Base-by-base conservation (phyloP, 2,888 invertebrate species). In the Cremastobaeus sp. region DNA sequence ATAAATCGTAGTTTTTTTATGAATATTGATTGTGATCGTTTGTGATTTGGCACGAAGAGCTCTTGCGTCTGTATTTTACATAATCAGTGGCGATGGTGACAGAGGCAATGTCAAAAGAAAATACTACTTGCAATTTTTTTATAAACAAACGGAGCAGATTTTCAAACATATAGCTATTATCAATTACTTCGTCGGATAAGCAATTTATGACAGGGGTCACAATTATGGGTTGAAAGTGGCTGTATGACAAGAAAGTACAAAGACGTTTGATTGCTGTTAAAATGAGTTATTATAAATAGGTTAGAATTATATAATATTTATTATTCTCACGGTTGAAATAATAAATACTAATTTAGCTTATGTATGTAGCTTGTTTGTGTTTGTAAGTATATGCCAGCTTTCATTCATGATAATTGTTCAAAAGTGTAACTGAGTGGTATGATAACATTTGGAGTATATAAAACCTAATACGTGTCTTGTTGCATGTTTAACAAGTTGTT, bases 231-330 rank as follows among this genome's bases (percentile, higher is more conserved):
- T 60, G 60, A 60, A 48, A 34, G 3, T 41, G 9, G 9, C 6
- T 5, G 4, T 18, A 15, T 39, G 11, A 62, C n/a, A 52, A 34
- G n/a, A 20, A 5, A 18, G 41, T 55, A 32, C 6, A n/a, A 17
- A 45, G 45, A 28, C 18, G 25, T 8, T 14, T 1, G 35, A 14
- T 20, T 34, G 25, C 14, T 2, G 43, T 55, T 43, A 15, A 43
- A 43, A 55, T 65, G 37, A 65, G 47, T 1, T 20, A 37, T 32
- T 55, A n/a, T 21, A 14, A 25, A 48, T 66, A 73, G 73, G 73
- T 73, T 73, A 68, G 62, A 50, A 73, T 73, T 69, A 73, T 68
- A 45, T 73, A 68, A 73, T 68, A 20, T 62, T 60, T 52, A 41
- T 54, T 57, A 2, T 48, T 45, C 14, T 0, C 17, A 8, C 57